Evolutionary conservation across 2,797 vertebrate species (phyloP), one percentile per base, ranked within the genome.

Genomic region (Bucorvus abyssinicus): DNA sequence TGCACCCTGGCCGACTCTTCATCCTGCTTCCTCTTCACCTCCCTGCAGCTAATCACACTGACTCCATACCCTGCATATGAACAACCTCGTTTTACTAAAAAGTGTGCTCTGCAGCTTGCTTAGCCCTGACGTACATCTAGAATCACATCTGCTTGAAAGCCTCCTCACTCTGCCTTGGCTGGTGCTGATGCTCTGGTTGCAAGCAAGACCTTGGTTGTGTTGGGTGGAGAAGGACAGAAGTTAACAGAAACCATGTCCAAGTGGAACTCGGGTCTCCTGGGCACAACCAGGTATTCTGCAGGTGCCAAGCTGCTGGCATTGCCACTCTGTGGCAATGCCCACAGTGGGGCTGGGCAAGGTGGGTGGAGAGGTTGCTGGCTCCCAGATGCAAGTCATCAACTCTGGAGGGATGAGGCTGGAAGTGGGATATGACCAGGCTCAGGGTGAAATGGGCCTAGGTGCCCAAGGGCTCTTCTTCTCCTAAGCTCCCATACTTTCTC

Each of bases 381-480:
- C 80, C 79, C 42, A 29, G 59, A 38, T 59, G 59, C 34, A 36
- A 16, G 70, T 69, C 77, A 59, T 47, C 1, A 9, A 38, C 65
- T 83, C 78, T 2, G 8, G 44, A 90, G 44, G 49, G 87, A 95
- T 93, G 91, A 97, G 77, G 87, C 76, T 86, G 87, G 89, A 95
- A 67, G 79, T 95, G 95, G 60, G 90, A 86, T 95, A 87, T 95
- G 95, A 93, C 86, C 36, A 4, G 93, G 87, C 77, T 96, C 21
- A 10, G 86, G 85, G 83, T 94, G 95, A 95, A 92, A 94, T 90
- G 88, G 91, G 89, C 95, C 77, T 89, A 82, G 63, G 91, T 94
- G 79, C 83, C 75, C 32, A 0, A 87, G 77, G 92, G 84, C 73
- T 81, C 45, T 73, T 84, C 84, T 94, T 64, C 70, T 87, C 84